Conservation (phyloP, 2,113 vertebrate species). For the Pyxicephalus adspersus region DNA sequence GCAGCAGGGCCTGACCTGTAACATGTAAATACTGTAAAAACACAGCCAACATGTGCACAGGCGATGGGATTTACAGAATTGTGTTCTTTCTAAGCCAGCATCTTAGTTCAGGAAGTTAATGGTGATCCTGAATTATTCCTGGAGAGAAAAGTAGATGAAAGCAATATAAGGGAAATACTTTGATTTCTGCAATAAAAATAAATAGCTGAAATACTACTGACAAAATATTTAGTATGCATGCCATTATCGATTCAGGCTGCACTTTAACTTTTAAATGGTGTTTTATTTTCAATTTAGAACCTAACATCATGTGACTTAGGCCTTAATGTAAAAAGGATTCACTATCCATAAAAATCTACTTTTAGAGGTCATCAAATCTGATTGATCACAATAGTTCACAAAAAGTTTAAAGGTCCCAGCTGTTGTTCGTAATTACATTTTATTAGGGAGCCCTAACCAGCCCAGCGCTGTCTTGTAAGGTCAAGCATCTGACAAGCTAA, state of each 20-base stretch:
- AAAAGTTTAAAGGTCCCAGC: conserved; percentile 15
- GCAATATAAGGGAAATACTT: too few relatives aligned
- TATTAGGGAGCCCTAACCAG: neutral
- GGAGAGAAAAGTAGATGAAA: too few relatives aligned
- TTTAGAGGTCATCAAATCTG: neutral
- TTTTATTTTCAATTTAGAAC: neutral
- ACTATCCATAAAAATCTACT: neutral
- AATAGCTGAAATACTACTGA: too few relatives aligned
- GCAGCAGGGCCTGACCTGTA: too few relatives aligned
- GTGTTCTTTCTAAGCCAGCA: too few relatives aligned
- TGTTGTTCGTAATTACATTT: conserved; percentile 20
- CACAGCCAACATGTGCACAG: too few relatives aligned
- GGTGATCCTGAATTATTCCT: too few relatives aligned
- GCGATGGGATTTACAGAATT: too few relatives aligned
- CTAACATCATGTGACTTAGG: neutral
- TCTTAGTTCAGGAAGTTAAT: too few relatives aligned
- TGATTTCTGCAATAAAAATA: too few relatives aligned
- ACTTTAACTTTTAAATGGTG: neutral
- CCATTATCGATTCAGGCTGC: neutral
- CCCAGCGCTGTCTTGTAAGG: neutral
- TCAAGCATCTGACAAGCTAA: conserved; percentile 21
- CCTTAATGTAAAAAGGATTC: neutral
- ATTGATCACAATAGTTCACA: conserved; percentile 1
- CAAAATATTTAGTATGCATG: too few relatives aligned
- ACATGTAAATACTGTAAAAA: too few relatives aligned